Conservation (phyloP, 2,888 invertebrate species). For the Cactoblastis cactorum region DNA sequence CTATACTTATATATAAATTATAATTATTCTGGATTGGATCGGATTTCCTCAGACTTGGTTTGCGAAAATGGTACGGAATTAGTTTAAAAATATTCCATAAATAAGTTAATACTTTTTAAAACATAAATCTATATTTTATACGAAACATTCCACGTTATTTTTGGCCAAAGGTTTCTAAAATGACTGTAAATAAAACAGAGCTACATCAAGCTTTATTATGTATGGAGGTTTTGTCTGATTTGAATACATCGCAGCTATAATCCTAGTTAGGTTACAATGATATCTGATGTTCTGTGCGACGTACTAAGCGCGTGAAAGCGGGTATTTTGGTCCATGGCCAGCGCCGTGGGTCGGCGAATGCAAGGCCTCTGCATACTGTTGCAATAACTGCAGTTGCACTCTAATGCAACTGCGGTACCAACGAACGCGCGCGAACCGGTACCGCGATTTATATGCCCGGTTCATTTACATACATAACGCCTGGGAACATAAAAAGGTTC, state of each 20-base stretch:
- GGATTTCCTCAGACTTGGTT: too few relatives aligned
- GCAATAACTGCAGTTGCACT: conserved; percentile 68
- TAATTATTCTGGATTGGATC: too few relatives aligned
- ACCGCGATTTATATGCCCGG: conserved; percentile 30
- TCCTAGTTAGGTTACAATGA: neutral
- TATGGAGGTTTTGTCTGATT: neutral
- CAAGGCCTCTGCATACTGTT: conserved; percentile 69
- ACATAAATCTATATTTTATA: too few relatives aligned
- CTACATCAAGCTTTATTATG: neutral
- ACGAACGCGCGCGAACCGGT: conserved; percentile 48
- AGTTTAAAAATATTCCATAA: too few relatives aligned
- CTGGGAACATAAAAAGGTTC: conserved; percentile 20
- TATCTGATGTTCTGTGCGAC: conserved; percentile 7
- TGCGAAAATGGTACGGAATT: too few relatives aligned
- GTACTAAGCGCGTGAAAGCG: conserved; percentile 56
- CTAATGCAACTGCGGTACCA: conserved; percentile 46
- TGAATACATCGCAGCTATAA: conserved; percentile 1
- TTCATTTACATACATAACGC: conserved; percentile 42
- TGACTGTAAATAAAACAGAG: too few relatives aligned
- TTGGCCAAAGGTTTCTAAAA: too few relatives aligned
- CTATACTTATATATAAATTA: too few relatives aligned
- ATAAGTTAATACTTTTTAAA: too few relatives aligned
- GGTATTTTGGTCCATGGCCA: conserved; percentile 73
- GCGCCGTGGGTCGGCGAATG: conserved; percentile 65
- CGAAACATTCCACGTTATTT: too few relatives aligned